Base-by-base conservation (phyloP, 1,140 invertebrate genomes). In the Lethrus apterus region DNA sequence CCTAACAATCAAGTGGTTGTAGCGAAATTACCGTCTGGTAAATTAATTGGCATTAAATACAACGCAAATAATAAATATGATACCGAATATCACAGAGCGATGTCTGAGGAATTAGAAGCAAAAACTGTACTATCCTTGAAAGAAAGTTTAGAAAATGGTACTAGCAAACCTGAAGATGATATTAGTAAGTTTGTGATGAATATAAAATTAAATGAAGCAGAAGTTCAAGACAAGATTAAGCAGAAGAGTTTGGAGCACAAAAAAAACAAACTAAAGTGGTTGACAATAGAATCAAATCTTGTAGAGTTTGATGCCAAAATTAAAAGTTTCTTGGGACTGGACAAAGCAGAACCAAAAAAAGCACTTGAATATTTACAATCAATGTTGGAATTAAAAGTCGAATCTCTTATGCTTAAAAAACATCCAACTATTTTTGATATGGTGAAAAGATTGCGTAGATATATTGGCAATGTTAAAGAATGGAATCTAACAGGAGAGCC, bases 381-480 rank as follows among this genome's bases (percentile, higher is more conserved):
- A 1, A 73, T 84, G 69, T 74, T 80, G 44, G 73, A 74, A 50
- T 62, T 90, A 31, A 70, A 83, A 10, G 64, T 92, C 7, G 82
- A 79, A 47, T 75, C 81, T 13, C 58, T 92, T 2, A 89, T 91
- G 83, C 64, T 93, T 18, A 80, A 90, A 55, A 92, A 91, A 55
- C 85, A 93, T 70, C 83, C 89, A 0, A 77, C 83, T 43, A 78
- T 88, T 46, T 77, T 93, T 41, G 80, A 87, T 57, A 90, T 82
- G 1, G 72, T 86, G 19, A 82, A 81, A 32, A 34, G 44, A 24
- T 49, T 61, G 45, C 64, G 83, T 23, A 71, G 75, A 21, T 89
- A 87, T 64, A 75, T 88, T 24, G 87, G 87, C 14, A 89, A 89
- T 62, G 63, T 78, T 3, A 66, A 71, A 10, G 71, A 78, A 11